Evolutionary conservation across 2,113 vertebrate species (phyloP).

Genomic region (Neolamprologus brichardi): DNA sequence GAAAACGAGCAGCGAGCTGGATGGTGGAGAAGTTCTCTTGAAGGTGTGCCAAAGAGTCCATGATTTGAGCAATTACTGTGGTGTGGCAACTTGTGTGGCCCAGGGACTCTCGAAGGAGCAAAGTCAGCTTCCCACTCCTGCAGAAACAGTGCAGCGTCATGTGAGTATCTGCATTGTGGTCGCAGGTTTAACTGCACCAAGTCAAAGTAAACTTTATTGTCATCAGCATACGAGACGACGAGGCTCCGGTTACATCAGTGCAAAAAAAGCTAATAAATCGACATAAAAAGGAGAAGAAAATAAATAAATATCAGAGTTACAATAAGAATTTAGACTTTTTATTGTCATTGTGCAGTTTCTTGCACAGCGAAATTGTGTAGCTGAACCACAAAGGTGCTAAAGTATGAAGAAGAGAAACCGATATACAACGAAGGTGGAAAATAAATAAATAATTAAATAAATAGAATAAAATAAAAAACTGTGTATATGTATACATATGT

Average conservation of each 20-base stretch:
- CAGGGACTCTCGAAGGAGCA: constrained; percentile 91
- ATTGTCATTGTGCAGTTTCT: no score
- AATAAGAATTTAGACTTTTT: no score
- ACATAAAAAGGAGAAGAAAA: neutral
- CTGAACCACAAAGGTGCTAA: no score
- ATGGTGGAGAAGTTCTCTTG: constrained; percentile 88
- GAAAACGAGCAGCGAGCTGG: constrained; percentile 86
- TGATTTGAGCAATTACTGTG: constrained; percentile 89
- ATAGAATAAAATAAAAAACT: no score
- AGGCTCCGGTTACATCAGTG: neutral
- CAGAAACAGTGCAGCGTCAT: neutral
- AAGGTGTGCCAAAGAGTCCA: constrained; percentile 75
- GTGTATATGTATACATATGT: no score
- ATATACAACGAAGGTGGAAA: no score
- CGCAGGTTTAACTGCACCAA: neutral
- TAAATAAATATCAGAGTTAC: neutral
- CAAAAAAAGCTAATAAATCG: neutral
- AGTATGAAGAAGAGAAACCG: no score
- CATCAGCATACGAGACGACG: neutral
- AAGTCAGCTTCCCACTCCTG: constrained; percentile 91
- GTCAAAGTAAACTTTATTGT: neutral
- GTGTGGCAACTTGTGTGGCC: constrained; percentile 89
- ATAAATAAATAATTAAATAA: no score
- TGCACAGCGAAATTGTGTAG: no score
- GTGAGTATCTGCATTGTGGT: accelerated